phyloP scores from a whole-genome alignment of 2,888 invertebrate species.

The Ormia ochracea region DNA sequence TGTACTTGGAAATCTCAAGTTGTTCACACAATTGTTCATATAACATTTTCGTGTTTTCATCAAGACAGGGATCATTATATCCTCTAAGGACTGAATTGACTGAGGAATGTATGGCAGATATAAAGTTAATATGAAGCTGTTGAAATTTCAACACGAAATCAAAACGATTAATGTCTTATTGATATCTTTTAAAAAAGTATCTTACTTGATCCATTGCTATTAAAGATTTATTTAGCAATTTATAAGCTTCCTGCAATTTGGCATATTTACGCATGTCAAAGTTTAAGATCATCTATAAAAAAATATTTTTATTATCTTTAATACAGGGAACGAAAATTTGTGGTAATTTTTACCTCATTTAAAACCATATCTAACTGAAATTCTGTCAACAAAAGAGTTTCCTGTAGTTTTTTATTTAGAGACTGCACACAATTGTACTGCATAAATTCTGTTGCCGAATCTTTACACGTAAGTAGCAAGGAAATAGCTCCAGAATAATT shows the following conservation, averaged over 20 bases:
- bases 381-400: slow-evolving; percentile 93
- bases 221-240: slow-evolving; percentile 92
- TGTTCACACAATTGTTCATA: slow-evolving; percentile 88
- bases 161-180: background rate
- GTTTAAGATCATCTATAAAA: slow-evolving; percentile 77
- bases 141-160: slow-evolving; percentile 8
- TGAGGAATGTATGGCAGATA: slow-evolving; percentile 91
- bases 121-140: slow-evolving; percentile 93
- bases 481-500: slow-evolving; percentile 94
- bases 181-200: background rate
- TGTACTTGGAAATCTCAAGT: slow-evolving; percentile 73
- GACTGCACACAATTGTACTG: slow-evolving; percentile 95
- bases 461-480: slow-evolving; percentile 91
- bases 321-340: no score
- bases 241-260: slow-evolving; percentile 91
- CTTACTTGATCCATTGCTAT: slow-evolving; percentile 88
- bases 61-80: slow-evolving; percentile 77
- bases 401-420: slow-evolving; percentile 89
- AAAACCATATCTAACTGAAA: slow-evolving; percentile 92
- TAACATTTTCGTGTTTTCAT: slow-evolving; percentile 81
- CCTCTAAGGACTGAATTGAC: slow-evolving; percentile 80
- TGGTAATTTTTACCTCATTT: slow-evolving; percentile 86
- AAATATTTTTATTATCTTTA: no score
- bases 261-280: slow-evolving; percentile 89
- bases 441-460: slow-evolving; percentile 88